Evolutionary conservation across 1,140 invertebrate species (phyloP).

Genomic region (Dermatophagoides farinae): DNA sequence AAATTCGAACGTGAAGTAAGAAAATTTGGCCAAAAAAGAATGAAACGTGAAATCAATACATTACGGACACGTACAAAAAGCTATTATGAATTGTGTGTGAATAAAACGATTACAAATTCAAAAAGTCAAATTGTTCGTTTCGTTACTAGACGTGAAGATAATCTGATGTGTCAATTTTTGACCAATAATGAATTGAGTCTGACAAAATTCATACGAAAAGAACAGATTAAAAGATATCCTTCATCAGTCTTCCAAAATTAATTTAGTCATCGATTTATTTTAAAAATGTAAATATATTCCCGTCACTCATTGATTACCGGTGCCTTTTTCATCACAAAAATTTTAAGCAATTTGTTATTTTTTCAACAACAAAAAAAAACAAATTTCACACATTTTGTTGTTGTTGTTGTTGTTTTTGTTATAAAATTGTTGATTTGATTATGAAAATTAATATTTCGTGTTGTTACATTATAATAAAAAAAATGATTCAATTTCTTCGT

Average conservation of each 20-base stretch:
- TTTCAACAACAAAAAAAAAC: no score
- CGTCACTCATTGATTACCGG: no score
- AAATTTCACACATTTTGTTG: no score
- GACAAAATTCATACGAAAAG: slow-evolving; percentile 3
- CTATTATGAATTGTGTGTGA: slow-evolving; percentile 18
- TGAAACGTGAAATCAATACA: slow-evolving; percentile 20
- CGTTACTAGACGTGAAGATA: background rate
- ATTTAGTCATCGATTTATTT: no score
- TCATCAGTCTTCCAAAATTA: slow-evolving; percentile 1
- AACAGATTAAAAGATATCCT: slow-evolving; percentile 8
- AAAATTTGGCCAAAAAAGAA: slow-evolving; percentile 21
- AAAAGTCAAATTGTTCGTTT: slow-evolving; percentile 4
- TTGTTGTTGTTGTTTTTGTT: no score
- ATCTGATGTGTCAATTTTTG: slow-evolving; percentile 1
- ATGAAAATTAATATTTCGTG: no score
- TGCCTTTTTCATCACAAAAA: no score
- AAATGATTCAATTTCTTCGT: background rate
- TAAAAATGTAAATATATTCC: no score
- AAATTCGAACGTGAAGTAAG: slow-evolving; percentile 22
- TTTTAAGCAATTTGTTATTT: no score
- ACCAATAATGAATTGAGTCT: slow-evolving; percentile 7
- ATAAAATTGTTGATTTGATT: no score
- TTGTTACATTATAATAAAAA: background rate
- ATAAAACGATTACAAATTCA: background rate
- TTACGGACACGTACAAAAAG: slow-evolving; percentile 7